These are phyloP conservation scores for Taphrorychus bicolor DNA, from an alignment of 2,888 invertebrate species.

Conservation along the genomic window DNA sequence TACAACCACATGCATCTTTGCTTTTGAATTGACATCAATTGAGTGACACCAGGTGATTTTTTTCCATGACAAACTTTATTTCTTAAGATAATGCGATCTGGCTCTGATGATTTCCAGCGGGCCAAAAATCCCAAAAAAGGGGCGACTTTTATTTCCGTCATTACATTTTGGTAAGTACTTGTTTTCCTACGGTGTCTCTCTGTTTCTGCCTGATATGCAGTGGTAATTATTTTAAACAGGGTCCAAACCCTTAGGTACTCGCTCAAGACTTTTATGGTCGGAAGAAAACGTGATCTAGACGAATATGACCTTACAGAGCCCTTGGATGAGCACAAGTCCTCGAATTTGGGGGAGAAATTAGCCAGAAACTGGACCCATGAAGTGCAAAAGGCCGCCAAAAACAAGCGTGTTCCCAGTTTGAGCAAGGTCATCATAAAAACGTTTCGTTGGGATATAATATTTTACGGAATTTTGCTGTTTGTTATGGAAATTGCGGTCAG, in stretches of 20 bases:
- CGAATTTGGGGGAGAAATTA: slow-evolving; percentile 66
- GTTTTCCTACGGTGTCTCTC: background rate
- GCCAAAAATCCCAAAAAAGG: slow-evolving; percentile 47
- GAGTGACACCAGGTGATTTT: too few species aligned
- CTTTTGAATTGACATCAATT: too few species aligned
- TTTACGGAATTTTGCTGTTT: slow-evolving; percentile 65
- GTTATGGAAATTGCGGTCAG: slow-evolving; percentile 62
- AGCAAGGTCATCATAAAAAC: slow-evolving; percentile 64
- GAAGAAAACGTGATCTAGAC: slow-evolving; percentile 50
- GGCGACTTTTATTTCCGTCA: slow-evolving; percentile 51
- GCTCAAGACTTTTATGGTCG: slow-evolving; percentile 51
- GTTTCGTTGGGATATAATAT: slow-evolving; percentile 65
- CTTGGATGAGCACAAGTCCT: slow-evolving; percentile 67
- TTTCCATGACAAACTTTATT: too few species aligned
- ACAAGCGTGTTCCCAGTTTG: slow-evolving; percentile 66
- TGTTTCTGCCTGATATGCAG: background rate
- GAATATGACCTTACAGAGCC: slow-evolving; percentile 71
- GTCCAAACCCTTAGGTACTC: slow-evolving; percentile 47
- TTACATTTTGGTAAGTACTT: slow-evolving; percentile 51
- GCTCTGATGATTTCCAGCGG: slow-evolving; percentile 24
- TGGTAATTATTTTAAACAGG: slow-evolving; percentile 14
- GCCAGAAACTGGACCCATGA: slow-evolving; percentile 69
- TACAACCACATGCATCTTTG: background rate
- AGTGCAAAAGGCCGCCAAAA: slow-evolving; percentile 57
- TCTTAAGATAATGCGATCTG: slow-evolving; percentile 15